Evolutionary conservation across 2,797 vertebrate genomes (phyloP).

Genomic region (Columba guinea): DNA sequence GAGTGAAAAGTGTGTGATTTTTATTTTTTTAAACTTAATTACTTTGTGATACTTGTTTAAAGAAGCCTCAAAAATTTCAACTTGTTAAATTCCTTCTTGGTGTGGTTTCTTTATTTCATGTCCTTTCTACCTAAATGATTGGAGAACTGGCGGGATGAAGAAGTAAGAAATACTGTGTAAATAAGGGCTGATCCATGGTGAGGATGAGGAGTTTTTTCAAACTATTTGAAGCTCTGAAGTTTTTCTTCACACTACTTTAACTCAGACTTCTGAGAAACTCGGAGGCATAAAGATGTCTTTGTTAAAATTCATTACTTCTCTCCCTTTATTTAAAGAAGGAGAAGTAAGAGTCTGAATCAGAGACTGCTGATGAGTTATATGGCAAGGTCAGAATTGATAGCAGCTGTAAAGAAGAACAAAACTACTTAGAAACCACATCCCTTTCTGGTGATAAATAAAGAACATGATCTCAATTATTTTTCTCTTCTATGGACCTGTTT

Average conservation of each 20-base stretch:
- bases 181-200: background rate
- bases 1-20: background rate
- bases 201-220: background rate
- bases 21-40: background rate
- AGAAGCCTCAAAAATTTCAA: background rate
- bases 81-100: background rate
- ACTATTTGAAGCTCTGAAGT: background rate
- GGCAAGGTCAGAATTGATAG: conserved; percentile 45
- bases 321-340: conserved; percentile 18
- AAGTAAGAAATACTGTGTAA: background rate
- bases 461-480: conserved; percentile 12
- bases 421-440: background rate
- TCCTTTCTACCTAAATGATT: background rate
- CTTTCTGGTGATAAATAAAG: conserved; percentile 27
- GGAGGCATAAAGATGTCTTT: background rate
- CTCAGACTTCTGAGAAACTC: background rate
- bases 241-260: background rate
- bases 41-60: background rate
- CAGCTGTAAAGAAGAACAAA: conserved; percentile 16
- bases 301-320: conserved; percentile 14
- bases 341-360: conserved; percentile 7
- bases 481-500: background rate
- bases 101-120: background rate
- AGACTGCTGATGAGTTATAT: conserved; percentile 1
- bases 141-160: background rate